Evolutionary conservation across 2,888 invertebrate species (phyloP), one percentile per base, ranked within the genome.

Genomic region (Melipona beecheii): DNA sequence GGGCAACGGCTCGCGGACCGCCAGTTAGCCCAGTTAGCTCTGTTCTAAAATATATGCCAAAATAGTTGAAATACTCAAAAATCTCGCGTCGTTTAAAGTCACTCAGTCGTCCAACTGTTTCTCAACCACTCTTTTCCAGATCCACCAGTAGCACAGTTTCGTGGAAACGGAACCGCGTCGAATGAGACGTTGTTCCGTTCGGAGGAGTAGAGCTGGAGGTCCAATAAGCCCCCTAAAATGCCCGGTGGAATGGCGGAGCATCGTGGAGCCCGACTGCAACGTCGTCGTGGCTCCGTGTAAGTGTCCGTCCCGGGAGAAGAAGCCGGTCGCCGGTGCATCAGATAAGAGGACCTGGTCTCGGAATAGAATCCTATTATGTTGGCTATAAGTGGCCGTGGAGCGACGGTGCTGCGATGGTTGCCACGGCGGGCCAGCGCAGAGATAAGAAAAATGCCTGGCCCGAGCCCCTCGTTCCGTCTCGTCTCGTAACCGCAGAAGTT

Each of bases 281-380:
- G 9, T 43, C 43, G 43, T 43, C 43, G 43, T 1, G 72, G 84
- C 79, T 79, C 78, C 86, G 81, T 84, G 84, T 86, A 87, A 88
- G 88, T 80, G 81, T 86, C 81, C 72, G 81, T 88, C 88, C 82
- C 87, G 50, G 56, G 88, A 78, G 88, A 58, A 58, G 56, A 58
- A 58, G 56, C 85, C 87, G 84, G 86, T 84, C 86, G 83, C 86
- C 43, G 86, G 81, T 83, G 84, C 86, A 88, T 89, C 89, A 83
- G 89, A 89, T 89, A 89, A 89, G 88, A 82, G 71, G 82, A 82
- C 78, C 86, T 69, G 83, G 83, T 78, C 81, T 70, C 69, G 68
- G 86, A 81, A 86, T 86, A 87, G 88, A 88, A 79, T 83, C 82
- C 87, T 87, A 87, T 89, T 89, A 89, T 83, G 88, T 80, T 86